Evolutionary conservation across 2,113 vertebrate species (phyloP), one percentile per base, ranked within the genome.

Genomic region (Rhombomys opimus): DNA sequence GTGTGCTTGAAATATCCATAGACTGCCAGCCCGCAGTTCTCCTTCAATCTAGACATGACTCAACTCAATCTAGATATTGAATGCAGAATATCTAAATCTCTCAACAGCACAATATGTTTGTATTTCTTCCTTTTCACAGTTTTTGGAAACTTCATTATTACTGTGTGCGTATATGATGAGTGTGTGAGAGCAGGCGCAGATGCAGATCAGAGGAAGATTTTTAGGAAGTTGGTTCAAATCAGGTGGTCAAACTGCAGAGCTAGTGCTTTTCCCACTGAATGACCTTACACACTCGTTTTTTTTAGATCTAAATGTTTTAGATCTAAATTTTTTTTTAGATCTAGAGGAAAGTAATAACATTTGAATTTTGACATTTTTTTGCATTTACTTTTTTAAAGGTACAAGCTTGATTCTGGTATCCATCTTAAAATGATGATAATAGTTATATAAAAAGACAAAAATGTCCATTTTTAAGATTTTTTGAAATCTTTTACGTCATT

Each of bases 371-470:
- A 7, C 22, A 90, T 63, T 35, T n/a, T 46, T 80, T 46, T 7
- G 61, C 30, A 86, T 18, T 91, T 78, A 9, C 30, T 25, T 68
- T 94, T 90, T 90, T 73, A 84, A 54, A 90, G 59, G 68, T 65
- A 54, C 17, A 95, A 88, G 2, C 14, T 50, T 92, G 30, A 18
- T 78, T 94, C 23, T 63, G 14, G 2, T 14, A 15, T 92, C 54
- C 54, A 80, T 80, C 17, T 27, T 63, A 87, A 94, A 85, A 81
- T 78, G 65, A 65, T 5, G 41, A 81, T 67, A n/a, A 82, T 2
- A 76, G 41, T 92, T 67, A 63, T 91, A 32, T 63, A 94, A 81
- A n/a, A 52, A 84, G 70, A 41, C 12, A 89, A 95, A 93, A 75
- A 78, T 88, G 7, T 23, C 17, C 54, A 87, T 80, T 70, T 87